Conservation (phyloP, 2,113 vertebrate genomes). For the Chiloscyllium plagiosum region DNA sequence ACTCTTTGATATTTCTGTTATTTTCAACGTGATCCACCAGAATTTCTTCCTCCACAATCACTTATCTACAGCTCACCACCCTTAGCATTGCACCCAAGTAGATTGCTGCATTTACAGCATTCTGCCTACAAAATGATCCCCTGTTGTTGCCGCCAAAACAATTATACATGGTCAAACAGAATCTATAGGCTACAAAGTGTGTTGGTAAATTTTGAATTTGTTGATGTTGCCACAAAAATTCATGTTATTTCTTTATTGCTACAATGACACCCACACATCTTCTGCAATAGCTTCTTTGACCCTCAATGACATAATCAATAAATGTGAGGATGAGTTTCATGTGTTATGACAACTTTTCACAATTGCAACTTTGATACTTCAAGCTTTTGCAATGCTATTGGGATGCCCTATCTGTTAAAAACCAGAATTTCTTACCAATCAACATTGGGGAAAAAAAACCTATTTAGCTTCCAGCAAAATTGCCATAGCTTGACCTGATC, state of each 20-base stretch:
- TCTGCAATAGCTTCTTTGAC: neutral
- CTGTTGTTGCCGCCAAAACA: neutral
- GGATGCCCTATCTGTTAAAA: neutral
- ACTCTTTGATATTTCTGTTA: neutral
- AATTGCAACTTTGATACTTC: neutral
- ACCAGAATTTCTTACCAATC: neutral
- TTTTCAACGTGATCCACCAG: neutral
- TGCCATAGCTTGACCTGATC: neutral
- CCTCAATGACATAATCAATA: neutral
- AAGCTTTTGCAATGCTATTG: neutral
- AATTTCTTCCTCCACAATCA: neutral
- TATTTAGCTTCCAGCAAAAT: neutral
- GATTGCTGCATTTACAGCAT: neutral
- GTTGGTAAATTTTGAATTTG: neutral
- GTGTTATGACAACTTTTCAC: neutral
- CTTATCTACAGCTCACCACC: neutral
- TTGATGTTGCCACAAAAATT: neutral
- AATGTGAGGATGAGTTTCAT: neutral
- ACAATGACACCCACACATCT: neutral
- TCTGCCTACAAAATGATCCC: neutral
- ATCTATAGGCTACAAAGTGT: neutral
- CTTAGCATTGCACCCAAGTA: neutral
- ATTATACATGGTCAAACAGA: neutral
- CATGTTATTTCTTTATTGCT: neutral
- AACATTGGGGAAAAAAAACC: neutral